These are phyloP conservation scores for Diachasmimorpha longicaudata DNA, from an alignment of 1,140 invertebrate species.

Conservation along the genomic window DNA sequence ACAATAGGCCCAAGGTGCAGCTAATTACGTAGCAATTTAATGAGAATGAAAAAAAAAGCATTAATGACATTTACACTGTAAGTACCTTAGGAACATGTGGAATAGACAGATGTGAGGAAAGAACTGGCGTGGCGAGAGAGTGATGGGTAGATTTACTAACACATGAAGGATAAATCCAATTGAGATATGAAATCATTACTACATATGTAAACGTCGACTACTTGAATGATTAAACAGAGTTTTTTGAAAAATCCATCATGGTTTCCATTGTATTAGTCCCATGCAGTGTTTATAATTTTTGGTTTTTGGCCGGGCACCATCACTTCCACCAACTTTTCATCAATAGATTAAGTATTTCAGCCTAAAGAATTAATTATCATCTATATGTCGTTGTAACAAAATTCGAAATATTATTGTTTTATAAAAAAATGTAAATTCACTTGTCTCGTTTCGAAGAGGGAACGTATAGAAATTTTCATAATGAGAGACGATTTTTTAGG, in stretches of 20 bases:
- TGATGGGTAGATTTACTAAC: background rate
- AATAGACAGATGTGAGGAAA: background rate
- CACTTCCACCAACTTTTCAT: too few relatives aligned
- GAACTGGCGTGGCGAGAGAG: background rate
- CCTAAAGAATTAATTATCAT: too few relatives aligned
- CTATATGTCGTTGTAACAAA: too few relatives aligned
- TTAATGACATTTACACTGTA: constrained; percentile 13
- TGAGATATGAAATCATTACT: background rate
- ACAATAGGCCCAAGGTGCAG: constrained; percentile 14
- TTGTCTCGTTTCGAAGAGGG: too few relatives aligned
- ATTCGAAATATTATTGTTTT: too few relatives aligned
- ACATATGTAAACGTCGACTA: constrained; percentile 17
- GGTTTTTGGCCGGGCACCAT: too few relatives aligned
- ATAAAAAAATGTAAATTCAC: too few relatives aligned
- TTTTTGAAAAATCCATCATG: background rate
- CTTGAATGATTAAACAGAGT: constrained; percentile 14
- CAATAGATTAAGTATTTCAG: too few relatives aligned
- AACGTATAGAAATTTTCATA: too few relatives aligned
- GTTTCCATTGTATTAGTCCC: background rate
- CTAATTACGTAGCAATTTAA: background rate
- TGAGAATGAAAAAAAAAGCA: background rate
- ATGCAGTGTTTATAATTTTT: too few relatives aligned
- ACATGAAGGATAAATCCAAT: background rate
- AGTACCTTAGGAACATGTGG: constrained; percentile 12
- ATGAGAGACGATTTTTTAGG: too few relatives aligned